These are phyloP conservation scores for Ploceus nigricollis DNA, from an alignment of 2,113 vertebrate genomes.

Conservation along the genomic window DNA sequence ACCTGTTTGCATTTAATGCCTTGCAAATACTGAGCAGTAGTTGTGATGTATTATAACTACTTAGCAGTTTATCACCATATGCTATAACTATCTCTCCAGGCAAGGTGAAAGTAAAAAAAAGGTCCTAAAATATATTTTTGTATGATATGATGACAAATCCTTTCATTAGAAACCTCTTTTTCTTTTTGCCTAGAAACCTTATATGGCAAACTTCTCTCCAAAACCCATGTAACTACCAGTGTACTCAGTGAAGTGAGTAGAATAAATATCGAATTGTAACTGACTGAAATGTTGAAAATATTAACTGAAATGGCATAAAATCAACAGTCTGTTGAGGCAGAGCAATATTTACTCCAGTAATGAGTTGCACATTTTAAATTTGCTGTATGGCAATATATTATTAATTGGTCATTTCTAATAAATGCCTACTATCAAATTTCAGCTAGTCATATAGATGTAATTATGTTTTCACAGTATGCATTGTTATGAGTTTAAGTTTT, in stretches of 20 bases:
- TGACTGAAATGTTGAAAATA: not conserved
- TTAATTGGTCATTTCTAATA: slow-evolving; percentile 36
- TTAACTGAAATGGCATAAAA: slow-evolving; percentile 3
- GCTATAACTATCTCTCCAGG: not conserved
- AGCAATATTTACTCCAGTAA: not conserved
- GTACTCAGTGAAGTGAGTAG: not conserved
- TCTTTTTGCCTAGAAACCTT: not conserved
- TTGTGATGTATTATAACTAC: not conserved
- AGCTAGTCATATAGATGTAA: not conserved
- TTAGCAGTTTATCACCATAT: slow-evolving; percentile 1
- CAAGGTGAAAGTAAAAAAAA: not conserved
- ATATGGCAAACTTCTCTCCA: not conserved
- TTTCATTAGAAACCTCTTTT: not conserved
- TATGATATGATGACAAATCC: not conserved
- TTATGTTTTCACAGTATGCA: not conserved
- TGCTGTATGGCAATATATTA: slow-evolving; percentile 16
- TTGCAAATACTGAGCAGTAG: not conserved
- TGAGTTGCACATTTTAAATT: slow-evolving; percentile 28
- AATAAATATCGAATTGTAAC: not conserved
- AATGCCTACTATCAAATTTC: slow-evolving; percentile 3
- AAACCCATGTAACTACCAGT: not conserved
- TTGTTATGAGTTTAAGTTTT: not conserved
- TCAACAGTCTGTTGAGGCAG: not conserved
- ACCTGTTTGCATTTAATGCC: not conserved
- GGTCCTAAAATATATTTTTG: not conserved